These are phyloP conservation scores for Tachycineta bicolor DNA, from an alignment of 2,113 vertebrate species.

Conservation along the genomic window DNA sequence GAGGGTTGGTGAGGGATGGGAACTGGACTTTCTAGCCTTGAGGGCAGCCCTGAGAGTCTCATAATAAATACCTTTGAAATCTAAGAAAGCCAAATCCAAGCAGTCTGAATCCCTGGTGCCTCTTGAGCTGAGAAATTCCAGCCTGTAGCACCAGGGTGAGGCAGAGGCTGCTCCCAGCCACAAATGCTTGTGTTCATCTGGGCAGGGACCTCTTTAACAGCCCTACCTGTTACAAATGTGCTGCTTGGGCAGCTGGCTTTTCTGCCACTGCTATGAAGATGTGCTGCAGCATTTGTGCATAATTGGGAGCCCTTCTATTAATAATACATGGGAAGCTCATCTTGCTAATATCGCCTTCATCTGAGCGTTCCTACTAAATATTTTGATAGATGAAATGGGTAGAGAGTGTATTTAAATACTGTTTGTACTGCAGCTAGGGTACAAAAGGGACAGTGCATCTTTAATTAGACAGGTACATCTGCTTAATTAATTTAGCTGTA, in stretches of 20 bases:
- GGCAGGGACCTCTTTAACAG: not conserved
- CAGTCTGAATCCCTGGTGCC: not conserved
- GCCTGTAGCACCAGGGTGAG: not conserved
- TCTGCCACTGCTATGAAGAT: conserved; percentile 32
- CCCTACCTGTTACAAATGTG: conserved; percentile 31
- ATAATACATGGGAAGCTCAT: conserved; percentile 73
- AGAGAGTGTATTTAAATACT: conserved; percentile 70
- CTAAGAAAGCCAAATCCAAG: not conserved
- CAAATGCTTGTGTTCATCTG: not conserved
- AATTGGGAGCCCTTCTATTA: conserved; percentile 70
- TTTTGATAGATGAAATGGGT: conserved; percentile 71
- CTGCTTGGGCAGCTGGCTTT: conserved; percentile 36
- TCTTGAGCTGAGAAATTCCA: not conserved
- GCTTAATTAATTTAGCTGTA: conserved; percentile 90
- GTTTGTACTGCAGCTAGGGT: conserved; percentile 61
- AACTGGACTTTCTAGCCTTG: not conserved
- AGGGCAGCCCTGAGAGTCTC: not conserved
- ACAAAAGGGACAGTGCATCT: conserved; percentile 65
- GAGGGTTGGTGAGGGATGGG: not conserved
- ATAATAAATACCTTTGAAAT: not conserved
- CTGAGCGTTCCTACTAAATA: conserved; percentile 62
- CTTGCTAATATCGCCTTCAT: conserved; percentile 73
- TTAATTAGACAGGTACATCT: conserved; percentile 76
- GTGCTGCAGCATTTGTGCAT: conserved; percentile 26
- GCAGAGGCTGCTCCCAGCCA: not conserved